Percentiles rank a stretch among this genome's conserved stretches.
Conservation (phyloP, 2,113 vertebrate genomes). For the Tenrec ecaudatus region DNA sequence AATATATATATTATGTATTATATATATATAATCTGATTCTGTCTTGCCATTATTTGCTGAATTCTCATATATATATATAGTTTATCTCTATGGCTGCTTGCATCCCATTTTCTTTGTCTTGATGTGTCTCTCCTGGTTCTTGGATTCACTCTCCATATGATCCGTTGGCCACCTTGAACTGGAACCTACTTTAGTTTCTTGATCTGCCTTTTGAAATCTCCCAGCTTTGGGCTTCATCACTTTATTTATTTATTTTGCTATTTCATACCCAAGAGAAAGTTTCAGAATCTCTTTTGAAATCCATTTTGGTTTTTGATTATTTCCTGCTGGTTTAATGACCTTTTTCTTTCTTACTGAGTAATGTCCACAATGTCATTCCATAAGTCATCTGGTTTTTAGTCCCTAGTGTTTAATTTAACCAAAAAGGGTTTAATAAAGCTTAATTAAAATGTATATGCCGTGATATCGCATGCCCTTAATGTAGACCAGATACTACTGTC, state of each 20-base stretch:
- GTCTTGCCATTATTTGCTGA: constrained; percentile 43
- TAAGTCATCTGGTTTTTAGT: not conserved
- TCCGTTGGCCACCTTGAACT: too few relatives aligned
- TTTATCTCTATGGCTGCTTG: too few relatives aligned
- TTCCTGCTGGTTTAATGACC: not conserved
- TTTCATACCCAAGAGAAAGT: not conserved
- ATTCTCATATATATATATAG: not conserved
- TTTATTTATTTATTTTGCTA: too few relatives aligned
- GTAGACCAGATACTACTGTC: not conserved
- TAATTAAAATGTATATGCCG: not conserved
- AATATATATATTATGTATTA: too few relatives aligned
- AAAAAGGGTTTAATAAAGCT: not conserved
- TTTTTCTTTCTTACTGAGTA: not conserved
- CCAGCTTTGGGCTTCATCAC: too few relatives aligned
- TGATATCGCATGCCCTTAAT: not conserved
- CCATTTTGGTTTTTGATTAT: not conserved
- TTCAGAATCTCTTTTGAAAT: not conserved
- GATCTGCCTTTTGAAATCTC: too few relatives aligned
- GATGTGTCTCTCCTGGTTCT: too few relatives aligned
- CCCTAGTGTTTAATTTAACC: not conserved
- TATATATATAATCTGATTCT: too few relatives aligned
- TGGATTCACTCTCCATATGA: too few relatives aligned
- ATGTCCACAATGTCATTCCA: not conserved
- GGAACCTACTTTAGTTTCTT: too few relatives aligned
- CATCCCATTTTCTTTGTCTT: too few relatives aligned